Percentiles rank a stretch among this genome's conserved stretches.
These are phyloP conservation scores for Fulica atra DNA, from an alignment of 2,113 vertebrate genomes.

Conservation along the genomic window DNA sequence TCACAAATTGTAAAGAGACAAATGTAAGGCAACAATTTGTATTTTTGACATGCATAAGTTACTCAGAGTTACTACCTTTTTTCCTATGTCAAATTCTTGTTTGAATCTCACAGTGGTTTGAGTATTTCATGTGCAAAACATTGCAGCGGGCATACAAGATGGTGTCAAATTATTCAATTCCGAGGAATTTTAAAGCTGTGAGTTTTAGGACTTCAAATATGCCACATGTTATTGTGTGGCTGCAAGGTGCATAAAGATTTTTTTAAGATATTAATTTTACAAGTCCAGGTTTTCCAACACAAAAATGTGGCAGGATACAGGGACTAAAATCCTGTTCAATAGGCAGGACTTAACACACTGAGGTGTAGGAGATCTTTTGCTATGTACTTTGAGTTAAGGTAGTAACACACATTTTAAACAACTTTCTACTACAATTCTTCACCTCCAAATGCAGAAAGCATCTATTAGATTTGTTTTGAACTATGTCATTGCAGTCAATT, in stretches of 20 bases:
- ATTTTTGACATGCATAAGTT: neutral
- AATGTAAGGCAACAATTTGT: neutral
- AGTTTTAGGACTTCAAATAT: neutral
- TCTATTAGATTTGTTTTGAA: neutral
- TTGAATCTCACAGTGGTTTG: neutral
- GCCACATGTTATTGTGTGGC: neutral
- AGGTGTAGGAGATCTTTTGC: neutral
- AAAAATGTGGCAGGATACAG: neutral
- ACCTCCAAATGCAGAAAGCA: neutral
- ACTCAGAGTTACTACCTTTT: neutral
- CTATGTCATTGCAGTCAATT: neutral
- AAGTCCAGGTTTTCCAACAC: neutral
- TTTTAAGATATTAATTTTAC: neutral
- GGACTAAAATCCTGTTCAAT: neutral
- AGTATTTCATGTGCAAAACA: neutral
- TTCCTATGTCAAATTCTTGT: neutral
- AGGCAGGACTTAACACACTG: neutral
- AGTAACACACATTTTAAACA: neutral
- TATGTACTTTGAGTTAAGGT: neutral
- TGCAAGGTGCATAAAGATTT: neutral
- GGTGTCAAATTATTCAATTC: neutral
- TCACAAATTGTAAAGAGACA: neutral
- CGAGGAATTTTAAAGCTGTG: neutral
- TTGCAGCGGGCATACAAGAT: neutral
- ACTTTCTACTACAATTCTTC: neutral